Evolutionary conservation across 2,888 invertebrate species (phyloP), one percentile per base, ranked within the genome.

Genomic region (Xestia xanthographa): DNA sequence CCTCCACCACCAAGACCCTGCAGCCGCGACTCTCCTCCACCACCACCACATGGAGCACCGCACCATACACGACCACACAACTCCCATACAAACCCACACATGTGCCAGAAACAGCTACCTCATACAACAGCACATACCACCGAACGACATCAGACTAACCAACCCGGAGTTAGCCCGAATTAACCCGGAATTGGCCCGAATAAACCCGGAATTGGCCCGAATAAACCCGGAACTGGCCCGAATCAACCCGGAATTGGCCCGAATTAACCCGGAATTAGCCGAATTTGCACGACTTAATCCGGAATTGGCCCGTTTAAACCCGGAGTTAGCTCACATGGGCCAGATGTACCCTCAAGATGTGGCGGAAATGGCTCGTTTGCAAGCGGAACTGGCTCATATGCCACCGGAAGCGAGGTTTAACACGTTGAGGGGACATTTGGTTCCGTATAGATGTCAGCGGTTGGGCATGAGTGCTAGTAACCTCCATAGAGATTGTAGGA

Each of bases 351-450:
- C 88, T 0, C 83, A 81, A 20, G 91, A 90, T 17, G 87, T 88
- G 41, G 87, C 89, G 65, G 91, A 91, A 41, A 87, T 91, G 83
- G 82, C 84, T 0, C 87, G 87, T n/a, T 75, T 91, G 2, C 91
- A 90, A 71, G 91, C 80, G 22, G 85, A 85, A 26, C 48, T 85
- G 3, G 75, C 79, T 1, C 87, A 88, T 65, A 69, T 88, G 69
- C 85, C 81, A 5, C 81, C 84, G 1, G 88, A 91, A 77, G 90
- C 86, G 69, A 93, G 92, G 76, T 95, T 94, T 87, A 97, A 92
- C 71, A 95, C 96, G 0, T 69, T 96, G 82, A 88, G 96, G 75
- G 94, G 97, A 66, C 92, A 97, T 90, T 86, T 97, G 86, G 95
- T 95, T 0, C 95, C 95, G 9, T 95, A 95, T 65, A 92, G 95